Evolutionary conservation across 2,113 vertebrate species (phyloP), one percentile per base, ranked within the genome.

Genomic region (Oryzias woworae): DNA sequence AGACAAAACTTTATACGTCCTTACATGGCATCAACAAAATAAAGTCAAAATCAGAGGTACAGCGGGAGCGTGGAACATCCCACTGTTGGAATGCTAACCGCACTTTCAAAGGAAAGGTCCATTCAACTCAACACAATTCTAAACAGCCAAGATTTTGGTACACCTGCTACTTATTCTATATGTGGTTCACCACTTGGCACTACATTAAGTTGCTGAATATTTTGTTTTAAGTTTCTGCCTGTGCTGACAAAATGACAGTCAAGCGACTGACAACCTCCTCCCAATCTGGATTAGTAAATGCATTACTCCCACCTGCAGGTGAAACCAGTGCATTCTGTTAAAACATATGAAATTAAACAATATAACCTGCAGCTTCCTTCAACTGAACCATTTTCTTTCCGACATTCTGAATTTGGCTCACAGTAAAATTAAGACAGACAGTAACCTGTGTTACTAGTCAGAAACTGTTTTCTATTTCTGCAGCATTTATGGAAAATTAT

Each of bases 251-350:
- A 20, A 20, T 20, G 20, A 20, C 43, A 44, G 43, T 3, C 14
- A 17, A 14, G 5, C 44, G 44, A 46, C 17, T 17, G 17, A 16
- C 44, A 46, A 5, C 16, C 17, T 17, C 14, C 17, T 47, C 5
- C 17, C 3, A 7, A 20, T 1, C 47, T 48, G 47, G 7, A 17
- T 47, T 5, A 16, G 24, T 20, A 49, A 28, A 28, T 4, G n/a
- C 26, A 22, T n/a, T 52, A 42, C 31, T 62, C 49, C 49, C 60
- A 14, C 41, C 45, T 55, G 28, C 4, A 28, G 51, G n/a, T 20
- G 3, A 22, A 50, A 24, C 12, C 4, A 15, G 23, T 0, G 1
- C 5, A 5, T 47, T 14, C 4, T 7, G 6, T 48, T 20, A 10
- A 48, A 18, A 10, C 10, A 12, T 12, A 12, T 36, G 36, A 36